These are phyloP conservation scores for Leptinotarsa texana DNA, from an alignment of 1,140 invertebrate species.

Conservation along the genomic window DNA sequence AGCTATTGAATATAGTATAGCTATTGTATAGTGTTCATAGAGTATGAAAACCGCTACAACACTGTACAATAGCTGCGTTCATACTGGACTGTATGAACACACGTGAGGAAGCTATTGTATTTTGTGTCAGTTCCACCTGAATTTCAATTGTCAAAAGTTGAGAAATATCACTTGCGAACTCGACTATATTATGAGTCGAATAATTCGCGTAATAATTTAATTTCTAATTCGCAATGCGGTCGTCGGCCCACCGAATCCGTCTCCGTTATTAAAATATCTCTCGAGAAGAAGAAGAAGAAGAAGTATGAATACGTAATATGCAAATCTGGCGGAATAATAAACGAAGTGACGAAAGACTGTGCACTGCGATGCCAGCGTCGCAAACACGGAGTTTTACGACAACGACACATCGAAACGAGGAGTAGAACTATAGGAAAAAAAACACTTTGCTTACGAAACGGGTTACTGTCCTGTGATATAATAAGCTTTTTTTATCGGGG, in stretches of 20 bases:
- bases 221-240: constrained; percentile 34
- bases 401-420: not conserved
- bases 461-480: not conserved
- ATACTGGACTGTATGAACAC: no score
- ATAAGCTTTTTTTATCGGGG: not conserved
- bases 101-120: no score
- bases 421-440: not conserved
- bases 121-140: no score
- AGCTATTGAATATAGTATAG: no score
- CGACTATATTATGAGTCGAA: no score
- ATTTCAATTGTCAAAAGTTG: no score
- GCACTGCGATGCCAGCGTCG: not conserved
- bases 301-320: constrained; percentile 38
- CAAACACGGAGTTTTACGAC: constrained; percentile 10
- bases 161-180: no score
- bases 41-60: no score
- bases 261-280: constrained; percentile 37
- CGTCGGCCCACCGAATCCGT: constrained; percentile 22
- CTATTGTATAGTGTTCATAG: no score
- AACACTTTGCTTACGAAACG: not conserved
- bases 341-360: constrained; percentile 27
- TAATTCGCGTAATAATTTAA: constrained; percentile 29
- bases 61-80: no score
- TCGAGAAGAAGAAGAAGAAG: constrained; percentile 23
- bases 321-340: constrained; percentile 36